Evolutionary conservation across 1,140 invertebrate genomes (phyloP).

Genomic region (Hylaeus anthracinus): DNA sequence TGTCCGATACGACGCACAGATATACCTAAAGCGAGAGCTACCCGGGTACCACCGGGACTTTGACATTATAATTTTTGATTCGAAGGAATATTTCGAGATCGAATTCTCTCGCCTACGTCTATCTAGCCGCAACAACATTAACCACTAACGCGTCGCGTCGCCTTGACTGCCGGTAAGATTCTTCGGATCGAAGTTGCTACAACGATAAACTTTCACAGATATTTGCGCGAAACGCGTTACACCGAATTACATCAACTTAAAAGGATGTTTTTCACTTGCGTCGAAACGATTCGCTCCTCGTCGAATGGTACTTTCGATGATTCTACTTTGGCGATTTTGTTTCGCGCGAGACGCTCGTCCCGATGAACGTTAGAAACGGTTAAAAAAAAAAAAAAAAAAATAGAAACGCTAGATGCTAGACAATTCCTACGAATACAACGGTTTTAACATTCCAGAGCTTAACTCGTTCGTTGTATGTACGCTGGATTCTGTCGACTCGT

Average conservation of each 20-base stretch:
- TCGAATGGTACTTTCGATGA: too few relatives aligned
- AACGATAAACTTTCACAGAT: not conserved
- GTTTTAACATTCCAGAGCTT: not conserved
- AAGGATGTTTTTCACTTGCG: not conserved
- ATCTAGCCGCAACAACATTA: constrained; percentile 31
- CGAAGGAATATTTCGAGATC: constrained; percentile 31
- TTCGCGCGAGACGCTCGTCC: too few relatives aligned
- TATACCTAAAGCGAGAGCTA: constrained; percentile 53
- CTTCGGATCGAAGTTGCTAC: not conserved
- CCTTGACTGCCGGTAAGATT: not conserved
- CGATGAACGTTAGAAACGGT: too few relatives aligned
- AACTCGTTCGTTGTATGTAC: not conserved
- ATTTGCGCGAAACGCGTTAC: not conserved
- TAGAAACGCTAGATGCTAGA: not conserved
- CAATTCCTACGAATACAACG: not conserved
- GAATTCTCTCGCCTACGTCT: constrained; percentile 11
- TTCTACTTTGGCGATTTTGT: too few relatives aligned
- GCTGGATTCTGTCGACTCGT: not conserved
- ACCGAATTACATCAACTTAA: not conserved
- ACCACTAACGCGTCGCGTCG: not conserved
- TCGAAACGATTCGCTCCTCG: too few relatives aligned
- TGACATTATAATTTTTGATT: constrained; percentile 49
- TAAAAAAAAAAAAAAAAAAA: too few relatives aligned
- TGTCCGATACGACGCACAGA: constrained; percentile 49
- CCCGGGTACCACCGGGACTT: not conserved